These are phyloP conservation scores for Tachypleus tridentatus DNA, from an alignment of 1,140 invertebrate species.

Conservation along the genomic window DNA sequence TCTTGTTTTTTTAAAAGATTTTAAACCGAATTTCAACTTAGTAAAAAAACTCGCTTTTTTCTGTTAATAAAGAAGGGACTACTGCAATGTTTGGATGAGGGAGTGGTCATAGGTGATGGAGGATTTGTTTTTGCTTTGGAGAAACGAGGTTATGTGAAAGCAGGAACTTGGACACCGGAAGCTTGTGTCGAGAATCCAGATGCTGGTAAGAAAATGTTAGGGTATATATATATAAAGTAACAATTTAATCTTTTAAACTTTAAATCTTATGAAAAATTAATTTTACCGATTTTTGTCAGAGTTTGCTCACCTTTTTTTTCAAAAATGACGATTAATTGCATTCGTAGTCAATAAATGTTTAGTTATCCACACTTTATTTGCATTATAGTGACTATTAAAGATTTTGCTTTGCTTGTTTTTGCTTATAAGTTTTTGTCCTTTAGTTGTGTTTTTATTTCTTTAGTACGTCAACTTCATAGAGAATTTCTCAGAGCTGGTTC, in stretches of 20 bases:
- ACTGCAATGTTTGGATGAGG: conserved; percentile 33
- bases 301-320: neutral
- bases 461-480: conserved; percentile 30
- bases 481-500: conserved; percentile 36
- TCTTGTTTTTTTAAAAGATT: too few relatives aligned
- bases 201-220: conserved; percentile 27
- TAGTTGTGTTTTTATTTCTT: conserved; percentile 4
- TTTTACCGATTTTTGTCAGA: neutral
- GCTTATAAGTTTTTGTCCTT: neutral
- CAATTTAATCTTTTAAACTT: neutral
- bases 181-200: conserved; percentile 34
- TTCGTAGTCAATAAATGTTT: too few relatives aligned
- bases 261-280: neutral
- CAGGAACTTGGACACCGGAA: conserved; percentile 38
- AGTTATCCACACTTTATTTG: too few relatives aligned
- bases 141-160: conserved; percentile 37
- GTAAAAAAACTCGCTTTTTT: too few relatives aligned
- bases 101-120: conserved; percentile 36
- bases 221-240: neutral
- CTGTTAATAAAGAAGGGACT: conserved; percentile 20
- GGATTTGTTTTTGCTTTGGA: conserved; percentile 37
- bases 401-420: neutral
- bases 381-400: too few relatives aligned
- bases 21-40: too few relatives aligned
- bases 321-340: too few relatives aligned